Evolutionary conservation across 2,797 vertebrate genomes (phyloP).

Genomic region (Chloroceryle amazona): DNA sequence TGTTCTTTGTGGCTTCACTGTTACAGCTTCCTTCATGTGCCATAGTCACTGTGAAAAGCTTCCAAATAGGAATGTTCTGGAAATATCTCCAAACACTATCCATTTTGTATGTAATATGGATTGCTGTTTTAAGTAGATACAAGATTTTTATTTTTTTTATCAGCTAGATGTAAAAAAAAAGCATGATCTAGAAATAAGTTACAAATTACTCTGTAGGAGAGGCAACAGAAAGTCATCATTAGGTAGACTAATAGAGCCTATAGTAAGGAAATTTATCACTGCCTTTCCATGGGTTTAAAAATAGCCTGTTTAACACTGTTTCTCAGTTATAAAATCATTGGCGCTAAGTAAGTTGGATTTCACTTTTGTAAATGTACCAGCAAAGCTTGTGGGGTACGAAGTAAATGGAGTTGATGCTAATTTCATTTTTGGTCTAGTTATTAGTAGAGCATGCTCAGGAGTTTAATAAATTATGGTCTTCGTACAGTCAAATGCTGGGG

Average conservation of each 20-base stretch:
- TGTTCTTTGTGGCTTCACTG: neutral
- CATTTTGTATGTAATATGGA: neutral
- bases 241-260: neutral
- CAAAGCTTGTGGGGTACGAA: neutral
- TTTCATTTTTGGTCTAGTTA: neutral
- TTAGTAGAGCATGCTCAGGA: neutral
- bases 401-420: neutral
- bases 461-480: neutral
- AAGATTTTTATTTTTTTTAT: neutral
- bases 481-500: neutral
- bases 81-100: neutral
- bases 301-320: neutral
- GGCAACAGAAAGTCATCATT: neutral
- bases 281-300: neutral
- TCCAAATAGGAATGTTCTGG: neutral
- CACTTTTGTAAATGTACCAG: neutral
- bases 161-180: neutral
- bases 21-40: neutral
- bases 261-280: neutral
- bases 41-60: neutral
- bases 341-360: neutral
- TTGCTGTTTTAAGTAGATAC: neutral
- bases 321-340: neutral
- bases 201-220: neutral
- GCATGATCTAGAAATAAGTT: neutral